Base-by-base conservation (phyloP, 2,888 invertebrate genomes). In the Lepas anatifera region DNA sequence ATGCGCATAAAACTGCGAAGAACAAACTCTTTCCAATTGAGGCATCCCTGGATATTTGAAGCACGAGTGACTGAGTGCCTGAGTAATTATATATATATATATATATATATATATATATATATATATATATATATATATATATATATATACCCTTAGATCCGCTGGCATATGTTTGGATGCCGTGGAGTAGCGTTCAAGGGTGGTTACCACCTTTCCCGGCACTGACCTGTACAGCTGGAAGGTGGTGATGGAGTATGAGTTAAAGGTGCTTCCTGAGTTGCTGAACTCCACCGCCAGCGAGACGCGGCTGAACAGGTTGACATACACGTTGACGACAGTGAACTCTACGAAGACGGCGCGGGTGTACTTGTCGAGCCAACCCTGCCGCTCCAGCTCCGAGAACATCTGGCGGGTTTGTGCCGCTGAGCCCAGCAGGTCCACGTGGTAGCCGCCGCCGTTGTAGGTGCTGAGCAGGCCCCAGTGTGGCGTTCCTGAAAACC, bases 301-400 rank as follows among this genome's bases (percentile, higher is more conserved):
- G 11, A 72, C 50, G 11, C 71, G 75, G 11, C 74, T 75, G 68
- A 77, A 77, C 32, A 77, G 71, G 63, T 78, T 79, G 50, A 78
- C 75, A 72, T 79, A 79, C 13, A 78, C 77, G 72, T 83, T 84
- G 75, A 83, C 83, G 43, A 80, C 79, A 0, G 83, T 81, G 74
- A 84, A 82, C 73, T 84, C 83, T 32, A 83, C 77, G 72, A 83
- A 80, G 13, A 84, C 77, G 3, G 83, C 83, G 70, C 83, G 73
- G 4, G 83, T 83, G 72, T 79, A 77, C 72, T 76, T 75, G 73
- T 83, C 82, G 25, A 83, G 77, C 83, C 83, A 83, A 18, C 76
- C 74, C 39, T 79, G 76, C 11, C 75, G 69, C 72, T 79, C 75
- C 37, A 83, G 76, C 35, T 75, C 73, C 11, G 73, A 70, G 58